A percentile compares a stretch with the other conserved stretches of the same genome.
Evolutionary conservation across 2,888 invertebrate genomes (phyloP).

Genomic region (Drosophila lutescens): DNA sequence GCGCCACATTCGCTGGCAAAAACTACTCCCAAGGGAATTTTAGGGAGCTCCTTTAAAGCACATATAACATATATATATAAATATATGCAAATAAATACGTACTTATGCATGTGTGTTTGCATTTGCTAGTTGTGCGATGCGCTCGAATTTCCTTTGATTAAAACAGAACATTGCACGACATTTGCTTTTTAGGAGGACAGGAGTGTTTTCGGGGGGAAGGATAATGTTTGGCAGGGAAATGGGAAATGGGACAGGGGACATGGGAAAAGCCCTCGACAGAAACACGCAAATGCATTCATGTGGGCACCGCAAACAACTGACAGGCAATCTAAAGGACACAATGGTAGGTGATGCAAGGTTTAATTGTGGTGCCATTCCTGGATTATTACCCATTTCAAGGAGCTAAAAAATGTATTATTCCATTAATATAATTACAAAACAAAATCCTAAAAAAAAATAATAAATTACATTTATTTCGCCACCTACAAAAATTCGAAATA

Average conservation of each 20-base stretch:
- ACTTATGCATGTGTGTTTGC: constrained; percentile 13
- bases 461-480: no score
- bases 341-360: constrained; percentile 1
- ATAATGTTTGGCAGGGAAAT: constrained; percentile 6
- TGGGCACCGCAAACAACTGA: constrained; percentile 19
- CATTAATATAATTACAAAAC: no score
- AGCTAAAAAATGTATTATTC: not conserved
- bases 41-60: constrained; percentile 2
- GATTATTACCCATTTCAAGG: not conserved
- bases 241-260: not conserved
- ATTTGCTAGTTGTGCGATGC: constrained; percentile 29
- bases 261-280: constrained; percentile 32
- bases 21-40: constrained; percentile 4
- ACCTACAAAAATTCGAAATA: no score
- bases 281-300: constrained; percentile 43
- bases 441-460: no score
- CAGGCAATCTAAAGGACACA: constrained; percentile 22
- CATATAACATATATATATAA: not conserved
- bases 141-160: constrained; percentile 41
- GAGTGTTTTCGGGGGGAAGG: not conserved
- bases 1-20: constrained; percentile 2
- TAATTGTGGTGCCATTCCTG: not conserved
- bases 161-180: constrained; percentile 42
- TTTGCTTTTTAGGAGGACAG: constrained; percentile 10
- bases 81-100: not conserved